Conservation (phyloP, 2,113 vertebrate genomes). For the Vombatus ursinus region DNA sequence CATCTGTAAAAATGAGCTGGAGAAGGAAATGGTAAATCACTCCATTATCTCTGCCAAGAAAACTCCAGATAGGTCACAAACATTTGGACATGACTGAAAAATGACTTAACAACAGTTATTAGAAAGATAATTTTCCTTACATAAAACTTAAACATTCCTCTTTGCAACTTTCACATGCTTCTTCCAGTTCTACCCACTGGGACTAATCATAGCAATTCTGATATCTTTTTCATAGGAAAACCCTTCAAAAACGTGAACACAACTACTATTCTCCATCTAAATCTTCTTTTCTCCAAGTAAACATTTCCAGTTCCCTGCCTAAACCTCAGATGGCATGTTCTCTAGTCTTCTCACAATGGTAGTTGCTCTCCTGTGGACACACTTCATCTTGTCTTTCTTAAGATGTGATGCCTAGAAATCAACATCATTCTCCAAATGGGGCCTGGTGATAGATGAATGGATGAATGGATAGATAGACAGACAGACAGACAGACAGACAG, state of each 20-base stretch:
- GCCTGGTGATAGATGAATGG: background rate
- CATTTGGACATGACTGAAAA: background rate
- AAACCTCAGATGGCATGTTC: background rate
- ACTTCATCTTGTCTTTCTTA: background rate
- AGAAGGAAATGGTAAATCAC: too few species aligned
- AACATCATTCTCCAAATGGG: background rate
- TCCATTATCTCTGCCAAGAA: background rate
- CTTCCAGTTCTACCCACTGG: background rate
- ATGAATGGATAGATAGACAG: background rate
- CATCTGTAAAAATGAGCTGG: background rate
- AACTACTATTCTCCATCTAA: background rate
- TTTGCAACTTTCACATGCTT: background rate
- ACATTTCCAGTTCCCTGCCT: background rate
- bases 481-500: background rate
- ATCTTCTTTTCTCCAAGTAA: background rate
- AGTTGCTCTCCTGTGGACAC: background rate
- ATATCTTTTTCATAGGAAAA: background rate
- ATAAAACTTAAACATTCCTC: background rate
- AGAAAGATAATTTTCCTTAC: background rate
- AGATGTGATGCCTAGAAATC: background rate
- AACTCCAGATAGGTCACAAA: background rate
- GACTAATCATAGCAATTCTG: background rate
- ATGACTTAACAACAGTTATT: background rate
- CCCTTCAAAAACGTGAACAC: background rate
- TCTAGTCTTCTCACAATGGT: background rate